Percentiles rank a stretch among this genome's conserved stretches.
These are phyloP conservation scores for Bambusicola thoracicus DNA, from an alignment of 2,113 vertebrate species.

Conservation along the genomic window DNA sequence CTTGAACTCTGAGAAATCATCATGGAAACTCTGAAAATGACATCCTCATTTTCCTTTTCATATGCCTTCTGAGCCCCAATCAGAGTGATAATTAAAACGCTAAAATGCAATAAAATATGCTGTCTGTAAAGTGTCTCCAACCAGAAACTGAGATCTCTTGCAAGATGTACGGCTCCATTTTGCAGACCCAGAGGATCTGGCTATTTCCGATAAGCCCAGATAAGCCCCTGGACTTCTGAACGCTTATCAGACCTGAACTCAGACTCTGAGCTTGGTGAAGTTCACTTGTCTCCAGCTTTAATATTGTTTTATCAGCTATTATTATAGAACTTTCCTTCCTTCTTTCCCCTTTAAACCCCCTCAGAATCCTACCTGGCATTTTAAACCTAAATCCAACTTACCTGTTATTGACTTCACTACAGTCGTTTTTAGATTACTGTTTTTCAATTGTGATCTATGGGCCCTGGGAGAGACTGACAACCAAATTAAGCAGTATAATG, in stretches of 20 bases:
- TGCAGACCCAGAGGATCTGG: neutral
- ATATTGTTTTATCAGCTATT: constrained; percentile 1
- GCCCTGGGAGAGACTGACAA: accelerated
- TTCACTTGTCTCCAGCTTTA: neutral
- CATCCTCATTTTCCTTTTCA: constrained; percentile 13
- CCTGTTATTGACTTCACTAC: neutral
- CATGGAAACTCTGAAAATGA: neutral
- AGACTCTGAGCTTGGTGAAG: neutral
- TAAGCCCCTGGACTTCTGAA: constrained; percentile 13
- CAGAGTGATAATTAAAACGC: constrained; percentile 18
- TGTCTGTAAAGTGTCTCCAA: constrained; percentile 14
- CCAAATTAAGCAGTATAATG: neutral
- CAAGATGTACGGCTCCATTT: neutral
- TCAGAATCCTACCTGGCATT: neutral
- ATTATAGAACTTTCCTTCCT: neutral
- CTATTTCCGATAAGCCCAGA: constrained; percentile 23
- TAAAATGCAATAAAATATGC: constrained; percentile 10
- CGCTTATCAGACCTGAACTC: neutral
- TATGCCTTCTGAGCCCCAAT: neutral
- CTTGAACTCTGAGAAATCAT: neutral
- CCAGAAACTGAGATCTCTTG: neutral
- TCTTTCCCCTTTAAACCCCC: neutral
- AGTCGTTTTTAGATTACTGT: neutral
- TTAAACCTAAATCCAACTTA: neutral
- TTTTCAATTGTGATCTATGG: neutral